Conservation (phyloP, 2,113 vertebrate species). For the Ceyx melanurus region DNA sequence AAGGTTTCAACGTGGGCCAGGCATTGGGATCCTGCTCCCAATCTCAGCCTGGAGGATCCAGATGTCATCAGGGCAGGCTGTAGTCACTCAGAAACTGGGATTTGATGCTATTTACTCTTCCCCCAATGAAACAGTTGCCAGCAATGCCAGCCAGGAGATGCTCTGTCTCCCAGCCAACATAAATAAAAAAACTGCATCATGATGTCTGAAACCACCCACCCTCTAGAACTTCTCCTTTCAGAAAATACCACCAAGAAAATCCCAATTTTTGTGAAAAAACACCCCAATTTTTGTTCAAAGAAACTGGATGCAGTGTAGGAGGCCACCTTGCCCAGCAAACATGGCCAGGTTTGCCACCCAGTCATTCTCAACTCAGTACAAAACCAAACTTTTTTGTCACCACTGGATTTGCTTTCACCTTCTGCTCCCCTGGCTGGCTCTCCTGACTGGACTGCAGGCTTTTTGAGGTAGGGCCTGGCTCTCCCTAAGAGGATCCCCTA, state of each 20-base stretch:
- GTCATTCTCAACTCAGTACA: background rate
- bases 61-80: background rate
- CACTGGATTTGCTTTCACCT: background rate
- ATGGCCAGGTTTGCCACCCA: background rate
- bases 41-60: background rate
- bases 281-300: background rate
- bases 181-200: background rate
- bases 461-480: background rate
- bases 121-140: background rate
- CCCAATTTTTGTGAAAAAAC: background rate
- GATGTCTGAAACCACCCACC: background rate
- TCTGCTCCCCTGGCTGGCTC: background rate
- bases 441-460: background rate
- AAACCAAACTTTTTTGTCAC: background rate
- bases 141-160: background rate
- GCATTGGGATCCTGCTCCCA: background rate
- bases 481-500: background rate
- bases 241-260: background rate
- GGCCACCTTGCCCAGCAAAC: background rate
- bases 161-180: background rate
- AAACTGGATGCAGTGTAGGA: background rate
- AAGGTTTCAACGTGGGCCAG: background rate
- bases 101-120: background rate
- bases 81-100: background rate
- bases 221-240: background rate